These are phyloP conservation scores for Atrina japonica DNA, from an alignment of 2,888 invertebrate species.

Conservation along the genomic window DNA sequence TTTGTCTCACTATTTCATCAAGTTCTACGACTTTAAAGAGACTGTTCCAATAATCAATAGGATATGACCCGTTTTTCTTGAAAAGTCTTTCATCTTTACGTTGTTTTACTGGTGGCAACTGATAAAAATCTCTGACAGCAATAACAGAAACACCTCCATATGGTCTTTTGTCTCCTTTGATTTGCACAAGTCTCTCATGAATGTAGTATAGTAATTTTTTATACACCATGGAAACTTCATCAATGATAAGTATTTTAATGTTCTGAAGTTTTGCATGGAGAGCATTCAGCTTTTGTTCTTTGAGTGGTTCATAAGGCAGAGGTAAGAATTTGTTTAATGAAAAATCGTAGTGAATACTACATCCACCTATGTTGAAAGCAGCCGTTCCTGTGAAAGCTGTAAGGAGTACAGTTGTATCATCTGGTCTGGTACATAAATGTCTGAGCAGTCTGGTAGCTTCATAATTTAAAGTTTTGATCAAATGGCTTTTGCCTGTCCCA, in stretches of 20 bases:
- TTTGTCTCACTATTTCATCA: constrained; percentile 39
- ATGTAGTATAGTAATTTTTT: constrained; percentile 59
- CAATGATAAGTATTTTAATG: constrained; percentile 65
- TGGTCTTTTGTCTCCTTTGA: background rate
- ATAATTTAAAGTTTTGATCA: constrained; percentile 11
- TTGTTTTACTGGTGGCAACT: constrained; percentile 24
- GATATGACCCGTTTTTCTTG: constrained; percentile 7
- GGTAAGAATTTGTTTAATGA: constrained; percentile 28
- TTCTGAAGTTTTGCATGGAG: constrained; percentile 32
- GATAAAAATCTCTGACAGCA: constrained; percentile 41
- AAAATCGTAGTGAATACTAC: constrained; percentile 64
- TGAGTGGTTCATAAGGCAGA: constrained; percentile 30
- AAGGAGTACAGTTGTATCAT: constrained; percentile 41
- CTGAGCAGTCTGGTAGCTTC: constrained; percentile 18
- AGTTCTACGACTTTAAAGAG: constrained; percentile 38
- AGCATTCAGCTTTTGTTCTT: constrained; percentile 40
- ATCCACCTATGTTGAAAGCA: constrained; percentile 53
- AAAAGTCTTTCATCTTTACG: constrained; percentile 20
- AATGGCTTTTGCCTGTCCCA: constrained; percentile 25
- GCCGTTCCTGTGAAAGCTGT: constrained; percentile 54
- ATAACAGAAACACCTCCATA: constrained; percentile 26
- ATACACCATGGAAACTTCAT: constrained; percentile 77
- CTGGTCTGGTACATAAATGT: constrained; percentile 19
- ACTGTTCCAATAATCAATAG: constrained; percentile 33
- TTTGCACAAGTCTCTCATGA: constrained; percentile 46